Evolutionary conservation across 2,888 invertebrate species (phyloP), one percentile per base, ranked within the genome.

Genomic region (Hedya salicella): DNA sequence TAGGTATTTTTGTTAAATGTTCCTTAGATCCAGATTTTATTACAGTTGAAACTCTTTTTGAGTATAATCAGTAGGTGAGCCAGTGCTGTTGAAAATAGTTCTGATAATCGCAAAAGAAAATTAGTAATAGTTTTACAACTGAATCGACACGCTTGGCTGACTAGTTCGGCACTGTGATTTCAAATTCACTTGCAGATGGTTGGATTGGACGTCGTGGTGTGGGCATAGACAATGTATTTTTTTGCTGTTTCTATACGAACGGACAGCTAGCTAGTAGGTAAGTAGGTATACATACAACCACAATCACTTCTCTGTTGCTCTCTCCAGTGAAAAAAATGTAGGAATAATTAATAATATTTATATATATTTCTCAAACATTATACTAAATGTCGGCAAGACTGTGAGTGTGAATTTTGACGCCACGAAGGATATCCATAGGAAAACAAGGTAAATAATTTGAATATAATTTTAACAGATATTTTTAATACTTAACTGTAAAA

Each of bases 311-410:
- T 61, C 17, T 46, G 19, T 30, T 19, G 48, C 64, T 57, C 64
- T 60, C 48, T 60, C 60, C 19, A 61, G 60, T 54, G 66, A 61
- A 78, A 44, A n/a, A 76, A 79, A 82, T 80, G 78, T 80, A 75
- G 73, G 77, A 65, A 79, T 73, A 73, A 75, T 78, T 77, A 68
- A 75, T 76, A 76, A 77, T 73, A 70, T 76, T 74, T 75, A 57
- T 75, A 57, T 69, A 54, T 68, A 73, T 69, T 76, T 71, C 75
- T 69, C 73, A 72, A 72, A 73, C 77, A 76, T 75, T 79, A 72
- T 71, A 75, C 67, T 75, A 78, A 78, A 81, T 81, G 76, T 77
- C 74, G 73, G 75, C 75, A 73, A 71, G 65, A 60, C 71, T 72
- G 70, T 75, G 75, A 74, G 69, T 67, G 72, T 75, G 73, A 67